A percentile compares a stretch with the other conserved stretches of the same genome.
Evolutionary conservation across 2,888 invertebrate genomes (phyloP).

Genomic region (Torymus tubicola): DNA sequence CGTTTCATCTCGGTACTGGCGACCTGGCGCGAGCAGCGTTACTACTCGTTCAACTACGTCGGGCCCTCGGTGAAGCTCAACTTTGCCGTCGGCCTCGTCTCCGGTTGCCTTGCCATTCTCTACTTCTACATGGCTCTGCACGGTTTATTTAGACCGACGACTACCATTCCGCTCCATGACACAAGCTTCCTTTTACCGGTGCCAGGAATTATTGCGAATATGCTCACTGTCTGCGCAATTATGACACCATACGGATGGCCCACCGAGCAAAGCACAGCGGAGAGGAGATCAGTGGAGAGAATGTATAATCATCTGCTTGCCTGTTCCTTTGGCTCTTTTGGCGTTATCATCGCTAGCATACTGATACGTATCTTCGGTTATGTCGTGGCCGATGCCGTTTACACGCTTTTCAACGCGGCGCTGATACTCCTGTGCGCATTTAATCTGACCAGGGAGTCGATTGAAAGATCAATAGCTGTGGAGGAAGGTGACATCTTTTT

Average conservation of each 20-base stretch:
- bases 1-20: not conserved
- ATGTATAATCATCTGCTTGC: not conserved
- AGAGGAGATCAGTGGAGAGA: not conserved
- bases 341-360: not conserved
- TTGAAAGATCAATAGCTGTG: not conserved
- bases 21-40: not conserved
- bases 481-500: not conserved
- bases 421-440: not conserved
- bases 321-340: not conserved
- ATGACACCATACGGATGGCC: not conserved
- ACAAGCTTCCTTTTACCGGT: not conserved
- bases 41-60: not conserved
- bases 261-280: not conserved
- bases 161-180: not conserved
- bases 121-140: not conserved
- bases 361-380: not conserved
- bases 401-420: not conserved
- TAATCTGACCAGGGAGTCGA: not conserved
- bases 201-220: slow-evolving; percentile 5
- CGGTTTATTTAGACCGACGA: not conserved
- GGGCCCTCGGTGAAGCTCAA: not conserved
- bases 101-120: not conserved
- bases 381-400: not conserved
- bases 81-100: not conserved
- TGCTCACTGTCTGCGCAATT: not conserved